These are phyloP conservation scores for Harpalus rufipes DNA, from an alignment of 2,888 invertebrate species.

Conservation along the genomic window DNA sequence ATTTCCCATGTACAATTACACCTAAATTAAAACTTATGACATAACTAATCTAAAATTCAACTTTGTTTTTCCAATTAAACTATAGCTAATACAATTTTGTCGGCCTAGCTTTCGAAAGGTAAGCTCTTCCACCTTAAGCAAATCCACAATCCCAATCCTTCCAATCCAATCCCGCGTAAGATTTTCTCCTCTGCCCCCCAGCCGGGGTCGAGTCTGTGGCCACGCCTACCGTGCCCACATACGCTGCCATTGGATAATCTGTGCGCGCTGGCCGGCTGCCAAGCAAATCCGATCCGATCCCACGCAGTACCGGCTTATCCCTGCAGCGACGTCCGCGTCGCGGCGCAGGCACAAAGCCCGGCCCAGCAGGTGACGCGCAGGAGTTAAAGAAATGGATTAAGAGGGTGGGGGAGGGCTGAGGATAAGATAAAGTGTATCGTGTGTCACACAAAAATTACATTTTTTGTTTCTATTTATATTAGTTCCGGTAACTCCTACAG, in stretches of 20 bases:
- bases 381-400: background rate
- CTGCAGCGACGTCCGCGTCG: conserved; percentile 13
- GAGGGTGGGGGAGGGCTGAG: background rate
- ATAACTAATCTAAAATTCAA: too few relatives aligned
- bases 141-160: background rate
- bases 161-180: background rate
- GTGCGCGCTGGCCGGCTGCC: conserved; percentile 72
- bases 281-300: conserved; percentile 75
- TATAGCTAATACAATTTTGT: too few relatives aligned
- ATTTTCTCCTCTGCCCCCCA: background rate
- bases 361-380: background rate
- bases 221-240: conserved; percentile 67
- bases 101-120: too few relatives aligned
- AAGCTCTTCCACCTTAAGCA: too few relatives aligned
- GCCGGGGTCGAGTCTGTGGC: background rate
- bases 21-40: too few relatives aligned
- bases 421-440: too few relatives aligned
- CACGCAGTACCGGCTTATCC: conserved; percentile 24
- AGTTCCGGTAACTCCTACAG: too few relatives aligned
- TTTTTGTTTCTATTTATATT: too few relatives aligned
- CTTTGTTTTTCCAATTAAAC: too few relatives aligned
- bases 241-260: conserved; percentile 78
- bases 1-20: too few relatives aligned
- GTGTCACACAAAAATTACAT: too few relatives aligned
- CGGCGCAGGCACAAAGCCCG: background rate